Conservation (phyloP, 2,888 invertebrate genomes). For the Lacanobia oleracea region DNA sequence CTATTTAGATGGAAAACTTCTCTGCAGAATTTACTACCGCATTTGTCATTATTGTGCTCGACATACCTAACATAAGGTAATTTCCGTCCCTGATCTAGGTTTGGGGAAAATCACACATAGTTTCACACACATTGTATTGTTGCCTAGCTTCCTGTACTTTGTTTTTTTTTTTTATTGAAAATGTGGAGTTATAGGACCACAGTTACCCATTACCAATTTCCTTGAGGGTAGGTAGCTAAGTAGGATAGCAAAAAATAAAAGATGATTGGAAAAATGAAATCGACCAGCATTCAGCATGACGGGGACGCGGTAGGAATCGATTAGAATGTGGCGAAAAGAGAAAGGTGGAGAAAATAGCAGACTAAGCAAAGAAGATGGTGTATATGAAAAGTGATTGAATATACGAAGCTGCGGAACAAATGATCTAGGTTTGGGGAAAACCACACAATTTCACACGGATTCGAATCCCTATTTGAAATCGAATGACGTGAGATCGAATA, state of each 20-base stretch:
- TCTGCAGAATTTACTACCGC: constrained; percentile 67
- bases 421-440: too few relatives aligned
- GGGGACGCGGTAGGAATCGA: too few relatives aligned
- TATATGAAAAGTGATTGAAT: too few relatives aligned
- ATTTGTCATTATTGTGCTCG: constrained; percentile 54
- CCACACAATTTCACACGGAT: too few relatives aligned
- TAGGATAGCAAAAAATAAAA: not conserved
- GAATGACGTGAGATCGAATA: too few relatives aligned
- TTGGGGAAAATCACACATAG: constrained; percentile 36
- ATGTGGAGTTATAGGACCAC: not conserved
- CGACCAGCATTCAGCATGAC: too few relatives aligned
- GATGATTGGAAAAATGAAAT: too few relatives aligned
- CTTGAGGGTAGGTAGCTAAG: not conserved
- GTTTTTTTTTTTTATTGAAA: not conserved
- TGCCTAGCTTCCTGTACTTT: not conserved
- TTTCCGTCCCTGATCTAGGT: constrained; percentile 49
- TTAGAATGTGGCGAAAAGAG: too few relatives aligned
- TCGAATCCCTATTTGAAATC: too few relatives aligned
- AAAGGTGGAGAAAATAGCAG: too few relatives aligned
- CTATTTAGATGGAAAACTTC: constrained; percentile 58
- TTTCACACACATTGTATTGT: not conserved
- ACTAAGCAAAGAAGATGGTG: too few relatives aligned
- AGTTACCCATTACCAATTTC: not conserved
- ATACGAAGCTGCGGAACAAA: too few relatives aligned
- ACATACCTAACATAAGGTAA: constrained; percentile 34